Evolutionary conservation across 2,113 vertebrate species (phyloP).

Genomic region (Embiotoca jacksoni): DNA sequence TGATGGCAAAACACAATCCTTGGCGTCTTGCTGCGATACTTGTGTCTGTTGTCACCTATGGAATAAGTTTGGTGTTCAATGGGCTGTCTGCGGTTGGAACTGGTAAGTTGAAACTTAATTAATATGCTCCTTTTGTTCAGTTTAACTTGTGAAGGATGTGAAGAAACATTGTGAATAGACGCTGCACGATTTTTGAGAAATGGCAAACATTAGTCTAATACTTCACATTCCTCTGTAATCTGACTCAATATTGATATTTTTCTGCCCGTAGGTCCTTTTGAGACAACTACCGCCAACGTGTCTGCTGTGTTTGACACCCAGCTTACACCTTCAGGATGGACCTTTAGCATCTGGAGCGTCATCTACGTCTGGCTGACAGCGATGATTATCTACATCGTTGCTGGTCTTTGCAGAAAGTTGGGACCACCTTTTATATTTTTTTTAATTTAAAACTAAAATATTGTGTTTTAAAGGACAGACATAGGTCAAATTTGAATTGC

Average conservation of each 20-base stretch:
- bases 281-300: slow-evolving; percentile 68
- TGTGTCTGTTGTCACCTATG: slow-evolving; percentile 63
- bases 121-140: neutral
- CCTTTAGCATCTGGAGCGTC: slow-evolving; percentile 83
- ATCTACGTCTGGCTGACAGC: slow-evolving; percentile 81
- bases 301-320: slow-evolving; percentile 78
- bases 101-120: slow-evolving; percentile 57
- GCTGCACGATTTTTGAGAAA: neutral
- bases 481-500: too few relatives aligned
- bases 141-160: neutral
- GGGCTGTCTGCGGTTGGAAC: slow-evolving; percentile 73
- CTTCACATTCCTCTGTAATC: neutral
- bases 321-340: slow-evolving; percentile 84
- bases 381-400: slow-evolving; percentile 75
- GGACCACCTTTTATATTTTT: neutral
- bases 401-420: slow-evolving; percentile 80
- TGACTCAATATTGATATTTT: neutral
- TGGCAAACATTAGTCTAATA: slow-evolving; percentile 11
- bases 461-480: neutral
- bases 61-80: slow-evolving; percentile 74
- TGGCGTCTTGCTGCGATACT: slow-evolving; percentile 63
- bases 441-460: neutral
- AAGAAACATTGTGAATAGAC: neutral
- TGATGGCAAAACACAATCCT: slow-evolving; percentile 70
- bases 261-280: slow-evolving; percentile 69